Evolutionary conservation across 2,888 invertebrate genomes (phyloP), one percentile per base, ranked within the genome.

Genomic region (Leucoma salicis): DNA sequence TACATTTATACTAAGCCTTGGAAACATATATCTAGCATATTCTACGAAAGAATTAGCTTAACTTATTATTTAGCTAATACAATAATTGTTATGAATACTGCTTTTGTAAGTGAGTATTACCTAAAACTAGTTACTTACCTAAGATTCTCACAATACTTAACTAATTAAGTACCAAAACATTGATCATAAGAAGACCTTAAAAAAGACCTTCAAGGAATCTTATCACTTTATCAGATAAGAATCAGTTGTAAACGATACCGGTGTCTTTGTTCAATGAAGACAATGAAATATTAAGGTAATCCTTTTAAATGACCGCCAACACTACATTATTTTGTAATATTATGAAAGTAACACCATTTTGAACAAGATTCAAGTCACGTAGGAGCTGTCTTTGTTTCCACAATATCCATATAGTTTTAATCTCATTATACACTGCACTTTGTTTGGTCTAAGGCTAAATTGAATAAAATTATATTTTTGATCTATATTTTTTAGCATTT

Each of bases 211-310:
- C 52, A 48, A 33, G 29, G 57, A 60, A 61, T 38, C 39, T 62
- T 67, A 70, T 73, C 38, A 15, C 3, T 7, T 38, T 35, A 42
- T 33, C 70, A 49, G 75, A 73, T 74, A 70, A 73, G 49, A 18
- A 38, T 41, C 39, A 14, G 49, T 58, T 62, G 63, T 70, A 53
- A 48, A 45, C 47, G 53, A 50, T 52, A 58, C 53, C 74, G 74
- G 70, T 45, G 12, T 48, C 66, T 80, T 82, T 84, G 74, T 73
- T 53, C 44, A 46, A 42, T 46, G 56, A 53, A 50, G 62, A 79
- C 77, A 81, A 80, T 71, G 52, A 68, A 27, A 61, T 70, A 74
- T 76, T 71, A 71, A 61, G 55, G 43, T 63, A 73, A 80, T 73
- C 72, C 70, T 59, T 75, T 81, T 68, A 63, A 58, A 63, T 47